Percentiles rank a stretch among this genome's conserved stretches.
Evolutionary conservation across 2,888 invertebrate species (phyloP).

Genomic region (Itoplectis maculator): DNA sequence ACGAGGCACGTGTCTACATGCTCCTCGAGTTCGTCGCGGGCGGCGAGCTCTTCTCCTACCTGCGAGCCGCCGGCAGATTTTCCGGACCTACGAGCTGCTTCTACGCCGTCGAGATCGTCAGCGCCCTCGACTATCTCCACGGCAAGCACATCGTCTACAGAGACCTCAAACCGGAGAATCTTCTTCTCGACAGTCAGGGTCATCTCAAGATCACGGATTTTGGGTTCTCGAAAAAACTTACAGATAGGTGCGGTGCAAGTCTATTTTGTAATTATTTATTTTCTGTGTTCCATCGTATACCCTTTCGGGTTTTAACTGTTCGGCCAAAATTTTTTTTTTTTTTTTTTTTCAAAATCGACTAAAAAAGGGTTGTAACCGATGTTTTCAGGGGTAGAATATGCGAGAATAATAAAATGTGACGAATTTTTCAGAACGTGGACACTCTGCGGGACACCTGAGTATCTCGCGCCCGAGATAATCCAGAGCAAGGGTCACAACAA

Average conservation of each 20-base stretch:
- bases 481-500: conserved; percentile 99
- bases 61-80: conserved; percentile 96
- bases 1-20: conserved; percentile 97
- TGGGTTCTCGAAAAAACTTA: conserved; percentile 97
- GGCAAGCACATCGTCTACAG: conserved; percentile 94
- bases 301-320: too few relatives aligned
- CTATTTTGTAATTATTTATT: conserved; percentile 1
- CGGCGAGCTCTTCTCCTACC: conserved; percentile 98
- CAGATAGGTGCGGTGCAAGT: conserved; percentile 88
- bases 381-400: conserved; percentile 12
- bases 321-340: conserved; percentile 34
- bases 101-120: conserved; percentile 97
- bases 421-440: conserved; percentile 93
- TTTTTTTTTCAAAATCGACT: too few relatives aligned
- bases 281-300: background rate
- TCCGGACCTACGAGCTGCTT: conserved; percentile 94
- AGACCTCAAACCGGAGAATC: conserved; percentile 97
- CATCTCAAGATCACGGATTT: conserved; percentile 99
- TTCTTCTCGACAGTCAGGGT: conserved; percentile 95
- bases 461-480: conserved; percentile 98
- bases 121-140: conserved; percentile 97
- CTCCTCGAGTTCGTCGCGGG: conserved; percentile 98
- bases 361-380: too few relatives aligned
- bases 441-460: conserved; percentile 98
- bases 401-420: background rate